Conservation (phyloP, 2,888 invertebrate species). For the Oligia latruncula region DNA sequence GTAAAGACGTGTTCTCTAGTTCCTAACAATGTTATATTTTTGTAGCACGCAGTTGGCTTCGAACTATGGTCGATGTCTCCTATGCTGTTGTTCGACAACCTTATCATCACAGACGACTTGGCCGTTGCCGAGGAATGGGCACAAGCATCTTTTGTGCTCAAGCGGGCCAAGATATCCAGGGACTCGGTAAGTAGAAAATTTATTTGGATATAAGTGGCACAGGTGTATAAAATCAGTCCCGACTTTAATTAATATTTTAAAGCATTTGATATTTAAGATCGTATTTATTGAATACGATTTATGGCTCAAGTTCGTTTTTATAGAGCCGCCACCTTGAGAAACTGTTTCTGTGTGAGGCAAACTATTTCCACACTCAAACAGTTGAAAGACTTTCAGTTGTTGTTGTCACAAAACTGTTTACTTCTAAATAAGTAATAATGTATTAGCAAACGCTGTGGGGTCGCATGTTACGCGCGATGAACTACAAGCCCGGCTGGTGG, state of each 20-base stretch:
- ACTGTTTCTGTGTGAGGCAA: not conserved
- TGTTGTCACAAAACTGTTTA: not conserved
- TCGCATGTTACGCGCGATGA: slow-evolving; percentile 92
- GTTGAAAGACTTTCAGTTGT: not conserved
- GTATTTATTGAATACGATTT: not conserved
- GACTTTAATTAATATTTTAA: not conserved
- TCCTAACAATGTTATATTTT: not conserved
- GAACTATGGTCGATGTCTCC: slow-evolving; percentile 99
- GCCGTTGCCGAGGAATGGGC: slow-evolving; percentile 95
- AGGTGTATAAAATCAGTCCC: too few species aligned
- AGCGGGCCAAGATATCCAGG: slow-evolving; percentile 94
- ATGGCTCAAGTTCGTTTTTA: too few species aligned
- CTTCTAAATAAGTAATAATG: not conserved
- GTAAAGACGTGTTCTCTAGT: not conserved
- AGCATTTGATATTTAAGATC: not conserved
- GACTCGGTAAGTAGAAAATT: slow-evolving; percentile 92
- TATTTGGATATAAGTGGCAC: not conserved
- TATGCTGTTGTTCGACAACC: slow-evolving; percentile 98
- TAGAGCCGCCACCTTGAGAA: not conserved
- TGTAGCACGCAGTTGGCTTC: slow-evolving; percentile 97
- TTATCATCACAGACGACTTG: slow-evolving; percentile 96
- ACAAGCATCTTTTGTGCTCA: slow-evolving; percentile 95
- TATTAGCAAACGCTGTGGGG: slow-evolving; percentile 92
- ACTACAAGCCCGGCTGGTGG: slow-evolving; percentile 95
- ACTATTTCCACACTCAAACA: not conserved